Base-by-base conservation (phyloP, 2,113 vertebrate genomes). In the Halcyon senegalensis region DNA sequence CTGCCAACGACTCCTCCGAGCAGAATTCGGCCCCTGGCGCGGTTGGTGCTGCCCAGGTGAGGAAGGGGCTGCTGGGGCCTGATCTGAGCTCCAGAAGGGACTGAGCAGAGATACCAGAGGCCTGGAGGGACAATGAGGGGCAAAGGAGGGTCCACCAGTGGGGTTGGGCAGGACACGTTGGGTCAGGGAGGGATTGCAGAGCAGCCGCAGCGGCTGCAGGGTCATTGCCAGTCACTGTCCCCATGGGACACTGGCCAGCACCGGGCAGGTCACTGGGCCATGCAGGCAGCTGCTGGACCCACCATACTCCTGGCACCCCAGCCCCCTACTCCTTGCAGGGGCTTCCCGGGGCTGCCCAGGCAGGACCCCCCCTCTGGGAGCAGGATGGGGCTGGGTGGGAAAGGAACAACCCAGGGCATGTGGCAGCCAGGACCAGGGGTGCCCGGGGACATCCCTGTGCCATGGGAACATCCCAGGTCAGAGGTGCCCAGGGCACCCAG, bases 281-380 rank as follows among this genome's bases (percentile, higher is more conserved):
- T 3, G 31, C 6, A 13, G 62, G 59, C 20, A 6, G 55, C 55
- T 56, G 55, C 55, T 11, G 28, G 55, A 56, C 55, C 55, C 17
- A 18, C 55, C 30, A 11, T 18, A 18, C 10, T 28, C 4, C 9
- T 5, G 27, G 27, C 28, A 60, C 44, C 31, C 30, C 30, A 4
- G 1, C 11, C 3, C 48, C 28, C 27, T 8, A 6, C 5, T 41
- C 48, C 11, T 8, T 16, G 33, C 2, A 10, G 63, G 72, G 56
- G n/a, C n/a, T 23, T 16, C 48, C 33, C 50, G 8, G 70, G 5
- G 13, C 64, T 48, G 37, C 19, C 27, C 3, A 7, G 12, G 48
- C 14, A 4, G 70, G 48, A 33, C 1, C 11, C 37, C 13, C 16
- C 13, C 4, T 0, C 4, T 0, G 1, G 31, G 16, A 25, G 30